Conservation (phyloP, 1,140 invertebrate genomes). For the Gonioctena quinquepunctata region DNA sequence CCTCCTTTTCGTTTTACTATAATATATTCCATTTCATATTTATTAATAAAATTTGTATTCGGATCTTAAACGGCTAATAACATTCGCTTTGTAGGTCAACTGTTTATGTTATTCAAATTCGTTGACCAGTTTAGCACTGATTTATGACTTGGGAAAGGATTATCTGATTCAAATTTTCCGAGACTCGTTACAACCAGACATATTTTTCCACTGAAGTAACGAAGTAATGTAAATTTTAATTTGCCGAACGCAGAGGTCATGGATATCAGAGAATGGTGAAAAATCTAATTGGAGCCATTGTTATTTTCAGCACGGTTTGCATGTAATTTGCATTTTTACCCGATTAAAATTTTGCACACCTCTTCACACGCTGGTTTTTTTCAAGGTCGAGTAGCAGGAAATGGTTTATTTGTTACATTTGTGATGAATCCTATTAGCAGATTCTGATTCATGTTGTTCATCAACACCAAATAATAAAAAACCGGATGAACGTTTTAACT, state of each 20-base stretch:
- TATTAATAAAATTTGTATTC: too few species aligned
- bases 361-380: neutral
- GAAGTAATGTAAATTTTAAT: neutral
- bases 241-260: neutral
- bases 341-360: neutral
- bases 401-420: neutral
- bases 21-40: too few species aligned
- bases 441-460: neutral
- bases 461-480: too few species aligned
- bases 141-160: neutral
- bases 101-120: neutral
- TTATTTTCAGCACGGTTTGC: neutral
- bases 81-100: too few species aligned
- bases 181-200: neutral
- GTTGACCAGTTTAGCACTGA: neutral
- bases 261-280: neutral
- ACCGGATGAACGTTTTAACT: too few species aligned
- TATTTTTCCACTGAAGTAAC: neutral
- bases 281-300: neutral
- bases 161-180: neutral
- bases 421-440: neutral
- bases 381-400: neutral
- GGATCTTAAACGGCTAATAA: too few species aligned
- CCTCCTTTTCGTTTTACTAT: too few species aligned
- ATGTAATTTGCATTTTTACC: neutral